phyloP scores from a whole-genome alignment of 53 echinoderm and acorn worm genomes.

The Luidia sarsii region DNA sequence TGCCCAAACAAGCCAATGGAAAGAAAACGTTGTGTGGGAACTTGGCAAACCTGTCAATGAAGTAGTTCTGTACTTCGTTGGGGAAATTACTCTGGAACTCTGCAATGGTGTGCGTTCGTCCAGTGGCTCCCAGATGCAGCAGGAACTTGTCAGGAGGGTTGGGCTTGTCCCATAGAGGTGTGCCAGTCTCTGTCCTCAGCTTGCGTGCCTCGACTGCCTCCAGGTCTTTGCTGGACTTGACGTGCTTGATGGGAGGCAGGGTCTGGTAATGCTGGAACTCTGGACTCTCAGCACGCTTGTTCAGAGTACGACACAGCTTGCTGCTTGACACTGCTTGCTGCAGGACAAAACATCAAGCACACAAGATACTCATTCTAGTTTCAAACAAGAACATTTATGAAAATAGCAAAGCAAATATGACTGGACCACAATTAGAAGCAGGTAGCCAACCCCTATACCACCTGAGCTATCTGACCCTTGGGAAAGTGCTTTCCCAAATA shows the following conservation, averaged over 20 bases:
- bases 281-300: conserved; percentile 44
- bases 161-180: conserved; percentile 81
- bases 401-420: too few relatives aligned
- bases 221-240: conserved; percentile 69
- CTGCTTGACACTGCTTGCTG: neutral
- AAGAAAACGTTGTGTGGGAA: too few relatives aligned
- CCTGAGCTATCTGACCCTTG: too few relatives aligned
- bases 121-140: conserved; percentile 88
- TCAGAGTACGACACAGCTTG: conserved; percentile 48
- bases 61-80: conserved; percentile 87
- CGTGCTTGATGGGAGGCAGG: conserved; percentile 89
- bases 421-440: too few relatives aligned
- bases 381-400: too few relatives aligned
- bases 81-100: conserved; percentile 99
- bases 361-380: too few relatives aligned
- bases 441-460: too few relatives aligned
- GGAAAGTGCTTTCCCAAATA: too few relatives aligned
- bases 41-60: conserved; percentile 98
- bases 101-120: conserved; percentile 91
- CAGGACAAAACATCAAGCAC: too few relatives aligned
- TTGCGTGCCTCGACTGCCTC: conserved; percentile 55
- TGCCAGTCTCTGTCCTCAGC: conserved; percentile 72
- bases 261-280: conserved; percentile 97
- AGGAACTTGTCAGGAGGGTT: conserved; percentile 80
- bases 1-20: too few relatives aligned